A percentile compares a stretch with the other conserved stretches of the same genome.
These are phyloP conservation scores for Andrena hattorfiana DNA, from an alignment of 2,888 invertebrate species.

Conservation along the genomic window DNA sequence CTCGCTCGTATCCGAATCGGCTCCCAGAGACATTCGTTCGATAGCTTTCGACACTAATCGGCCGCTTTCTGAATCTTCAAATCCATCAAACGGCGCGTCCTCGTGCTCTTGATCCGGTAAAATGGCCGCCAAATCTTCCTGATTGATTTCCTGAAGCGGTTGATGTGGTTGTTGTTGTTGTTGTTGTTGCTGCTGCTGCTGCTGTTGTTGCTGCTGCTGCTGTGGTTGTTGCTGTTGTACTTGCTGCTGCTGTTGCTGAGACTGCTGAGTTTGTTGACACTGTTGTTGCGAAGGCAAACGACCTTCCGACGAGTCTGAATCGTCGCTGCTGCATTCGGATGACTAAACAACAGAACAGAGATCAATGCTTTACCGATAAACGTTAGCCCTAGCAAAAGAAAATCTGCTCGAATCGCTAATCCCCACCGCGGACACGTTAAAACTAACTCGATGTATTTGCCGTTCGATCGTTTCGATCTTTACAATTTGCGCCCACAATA, in stretches of 20 bases:
- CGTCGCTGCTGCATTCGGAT: slow-evolving; percentile 81
- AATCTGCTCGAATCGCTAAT: background rate
- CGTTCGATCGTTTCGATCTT: too few species aligned
- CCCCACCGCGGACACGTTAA: background rate
- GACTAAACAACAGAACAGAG: slow-evolving; percentile 64
- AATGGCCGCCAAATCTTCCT: slow-evolving; percentile 92
- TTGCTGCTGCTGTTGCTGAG: slow-evolving; percentile 80
- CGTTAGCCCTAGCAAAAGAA: background rate
- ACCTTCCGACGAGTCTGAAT: slow-evolving; percentile 79
- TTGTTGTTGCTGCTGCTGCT: slow-evolving; percentile 65
- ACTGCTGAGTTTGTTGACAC: slow-evolving; percentile 84
- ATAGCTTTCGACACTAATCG: slow-evolving; percentile 85
- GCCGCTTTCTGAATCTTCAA: slow-evolving; percentile 87
- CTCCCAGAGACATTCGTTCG: slow-evolving; percentile 86
- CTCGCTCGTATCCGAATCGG: slow-evolving; percentile 89
- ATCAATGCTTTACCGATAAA: background rate
- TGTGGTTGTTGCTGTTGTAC: slow-evolving; percentile 86
- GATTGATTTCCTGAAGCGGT: slow-evolving; percentile 89
- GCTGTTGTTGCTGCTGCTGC: slow-evolving; percentile 64
- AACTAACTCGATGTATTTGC: too few species aligned
- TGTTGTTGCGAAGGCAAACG: slow-evolving; percentile 85
- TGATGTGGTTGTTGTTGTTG: slow-evolving; percentile 86
- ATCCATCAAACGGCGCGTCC: slow-evolving; percentile 87
- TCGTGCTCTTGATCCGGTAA: slow-evolving; percentile 90
- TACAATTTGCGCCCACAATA: background rate